Evolutionary conservation across 2,888 invertebrate species (phyloP).

Genomic region (Volucella zonaria): DNA sequence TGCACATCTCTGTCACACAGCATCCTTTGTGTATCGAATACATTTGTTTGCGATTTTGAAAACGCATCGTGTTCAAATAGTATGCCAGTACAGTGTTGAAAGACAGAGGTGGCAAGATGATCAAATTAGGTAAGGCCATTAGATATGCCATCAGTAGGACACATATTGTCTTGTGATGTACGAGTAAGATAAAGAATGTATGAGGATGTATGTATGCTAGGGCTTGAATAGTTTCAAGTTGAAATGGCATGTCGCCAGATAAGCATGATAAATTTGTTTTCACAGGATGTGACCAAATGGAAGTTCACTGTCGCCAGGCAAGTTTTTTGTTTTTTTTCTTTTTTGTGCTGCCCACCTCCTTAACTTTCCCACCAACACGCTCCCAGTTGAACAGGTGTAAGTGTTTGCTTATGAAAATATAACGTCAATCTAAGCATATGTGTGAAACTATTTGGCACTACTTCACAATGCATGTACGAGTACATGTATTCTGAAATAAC

Average conservation of each 20-base stretch:
- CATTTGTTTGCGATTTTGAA: conserved; percentile 67
- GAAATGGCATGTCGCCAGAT: conserved; percentile 69
- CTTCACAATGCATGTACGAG: no score
- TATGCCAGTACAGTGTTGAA: neutral
- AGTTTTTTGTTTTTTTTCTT: neutral
- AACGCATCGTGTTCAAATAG: conserved; percentile 56
- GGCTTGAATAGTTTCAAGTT: conserved; percentile 43
- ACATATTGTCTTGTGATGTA: conserved; percentile 22
- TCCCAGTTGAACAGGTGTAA: conserved; percentile 17
- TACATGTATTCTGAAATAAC: neutral
- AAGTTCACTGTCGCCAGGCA: conserved; percentile 36
- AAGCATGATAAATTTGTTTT: conserved; percentile 66
- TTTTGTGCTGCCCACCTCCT: neutral
- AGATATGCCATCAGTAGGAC: conserved; percentile 18
- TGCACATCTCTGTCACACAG: neutral
- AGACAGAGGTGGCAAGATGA: neutral
- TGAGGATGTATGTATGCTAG: neutral
- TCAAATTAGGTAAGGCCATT: conserved; percentile 15
- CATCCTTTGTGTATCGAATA: conserved; percentile 29
- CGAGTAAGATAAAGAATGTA: neutral
- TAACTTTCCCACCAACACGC: neutral
- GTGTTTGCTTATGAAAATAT: neutral
- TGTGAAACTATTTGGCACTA: no score
- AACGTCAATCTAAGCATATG: conserved; percentile 9
- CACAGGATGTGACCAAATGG: conserved; percentile 18